Conservation (phyloP, 2,113 vertebrate species). For the Xerus inauris region DNA sequence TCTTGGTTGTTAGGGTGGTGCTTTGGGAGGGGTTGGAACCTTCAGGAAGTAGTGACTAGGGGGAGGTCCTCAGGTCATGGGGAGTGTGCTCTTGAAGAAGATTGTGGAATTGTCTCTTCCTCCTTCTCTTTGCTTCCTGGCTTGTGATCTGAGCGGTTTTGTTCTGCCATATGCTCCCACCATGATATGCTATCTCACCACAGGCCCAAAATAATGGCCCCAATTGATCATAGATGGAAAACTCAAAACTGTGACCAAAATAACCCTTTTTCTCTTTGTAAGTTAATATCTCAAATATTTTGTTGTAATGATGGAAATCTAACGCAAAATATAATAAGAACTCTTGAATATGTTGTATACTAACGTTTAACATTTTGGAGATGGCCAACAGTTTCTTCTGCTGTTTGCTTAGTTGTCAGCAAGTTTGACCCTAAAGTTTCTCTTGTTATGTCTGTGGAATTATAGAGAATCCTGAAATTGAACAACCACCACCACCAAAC, state of each 20-base stretch:
- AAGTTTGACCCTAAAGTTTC: neutral
- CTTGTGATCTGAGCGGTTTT: neutral
- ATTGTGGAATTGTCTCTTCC: neutral
- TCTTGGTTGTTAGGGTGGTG: neutral
- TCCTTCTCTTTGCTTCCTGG: neutral
- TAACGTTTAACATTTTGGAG: neutral
- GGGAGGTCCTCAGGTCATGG: neutral
- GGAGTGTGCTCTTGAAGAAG: neutral
- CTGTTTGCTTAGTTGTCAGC: neutral
- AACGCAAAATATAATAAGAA: neutral
- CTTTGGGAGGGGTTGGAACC: neutral
- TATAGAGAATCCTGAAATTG: slow-evolving; percentile 12
- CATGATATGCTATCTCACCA: neutral
- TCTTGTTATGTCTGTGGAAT: neutral
- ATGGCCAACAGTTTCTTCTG: neutral
- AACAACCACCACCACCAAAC: neutral
- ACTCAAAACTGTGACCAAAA: neutral
- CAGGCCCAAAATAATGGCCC: neutral
- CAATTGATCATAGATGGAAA: neutral
- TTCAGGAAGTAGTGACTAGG: neutral
- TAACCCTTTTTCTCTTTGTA: neutral
- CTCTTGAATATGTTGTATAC: neutral
- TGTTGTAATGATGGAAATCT: neutral
- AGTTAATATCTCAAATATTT: neutral
- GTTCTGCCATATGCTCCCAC: neutral